Evolutionary conservation across 2,888 invertebrate genomes (phyloP).

Genomic region (Drosophila kanekoi): DNA sequence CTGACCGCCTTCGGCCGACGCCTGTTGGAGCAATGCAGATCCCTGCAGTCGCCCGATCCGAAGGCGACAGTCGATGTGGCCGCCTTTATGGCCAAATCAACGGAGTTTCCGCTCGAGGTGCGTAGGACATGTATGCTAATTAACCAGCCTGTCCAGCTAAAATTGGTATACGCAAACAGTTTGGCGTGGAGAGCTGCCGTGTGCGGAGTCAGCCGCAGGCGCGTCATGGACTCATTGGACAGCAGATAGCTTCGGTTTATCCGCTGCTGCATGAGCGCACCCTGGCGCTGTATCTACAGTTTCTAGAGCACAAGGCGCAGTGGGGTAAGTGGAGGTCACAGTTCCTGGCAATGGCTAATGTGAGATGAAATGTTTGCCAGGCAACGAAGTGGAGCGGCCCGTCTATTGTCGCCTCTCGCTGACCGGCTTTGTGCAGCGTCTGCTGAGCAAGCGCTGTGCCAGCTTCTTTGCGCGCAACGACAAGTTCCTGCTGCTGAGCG

Average conservation of each 20-base stretch:
- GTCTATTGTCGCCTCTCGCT: constrained; percentile 82
- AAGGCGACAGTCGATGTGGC: constrained; percentile 48
- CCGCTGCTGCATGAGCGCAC: constrained; percentile 90
- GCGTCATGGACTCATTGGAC: constrained; percentile 68
- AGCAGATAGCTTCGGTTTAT: constrained; percentile 87
- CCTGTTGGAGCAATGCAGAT: constrained; percentile 66
- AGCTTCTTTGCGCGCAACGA: constrained; percentile 86
- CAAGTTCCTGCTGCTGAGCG: constrained; percentile 84
- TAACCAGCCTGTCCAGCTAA: neutral
- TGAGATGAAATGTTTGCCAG: constrained; percentile 25
- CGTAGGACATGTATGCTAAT: neutral
- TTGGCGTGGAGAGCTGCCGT: constrained; percentile 83
- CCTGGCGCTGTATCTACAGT: constrained; percentile 87
- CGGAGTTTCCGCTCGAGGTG: constrained; percentile 77
- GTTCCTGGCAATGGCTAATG: neutral
- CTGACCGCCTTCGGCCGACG: constrained; percentile 66
- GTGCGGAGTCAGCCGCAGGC: constrained; percentile 73
- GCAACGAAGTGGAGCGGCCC: constrained; percentile 50
- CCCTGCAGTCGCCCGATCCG: constrained; percentile 56
- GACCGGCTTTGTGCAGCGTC: constrained; percentile 86
- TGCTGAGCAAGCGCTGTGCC: constrained; percentile 86
- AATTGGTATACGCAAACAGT: constrained; percentile 56
- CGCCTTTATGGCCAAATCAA: constrained; percentile 67
- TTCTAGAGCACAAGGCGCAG: constrained; percentile 87
- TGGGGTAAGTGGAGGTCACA: constrained; percentile 68